Conservation (phyloP, 2,888 invertebrate genomes). For the Chydorus sphaericus region DNA sequence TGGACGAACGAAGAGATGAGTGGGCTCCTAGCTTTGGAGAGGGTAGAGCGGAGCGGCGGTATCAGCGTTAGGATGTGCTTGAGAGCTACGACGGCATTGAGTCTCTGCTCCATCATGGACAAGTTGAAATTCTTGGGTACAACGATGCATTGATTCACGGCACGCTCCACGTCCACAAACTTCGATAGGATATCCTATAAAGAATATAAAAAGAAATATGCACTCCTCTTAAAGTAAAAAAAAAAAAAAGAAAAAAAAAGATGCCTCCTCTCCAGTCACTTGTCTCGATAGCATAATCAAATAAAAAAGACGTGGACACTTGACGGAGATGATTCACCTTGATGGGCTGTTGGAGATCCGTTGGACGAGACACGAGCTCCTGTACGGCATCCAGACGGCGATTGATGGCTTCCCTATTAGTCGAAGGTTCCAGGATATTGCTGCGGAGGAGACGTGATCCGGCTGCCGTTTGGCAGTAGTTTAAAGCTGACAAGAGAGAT, state of each 20-base stretch:
- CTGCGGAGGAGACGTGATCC: conserved; percentile 66
- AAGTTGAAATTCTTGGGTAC: conserved; percentile 35
- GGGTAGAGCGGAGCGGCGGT: conserved; percentile 43
- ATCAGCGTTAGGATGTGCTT: conserved; percentile 62
- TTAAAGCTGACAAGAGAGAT: conserved; percentile 48
- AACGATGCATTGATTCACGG: conserved; percentile 45
- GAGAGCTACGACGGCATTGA: conserved; percentile 59
- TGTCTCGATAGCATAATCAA: too few relatives aligned
- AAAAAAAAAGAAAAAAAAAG: too few relatives aligned
- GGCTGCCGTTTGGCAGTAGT: conserved; percentile 51
- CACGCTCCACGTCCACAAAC: conserved; percentile 61
- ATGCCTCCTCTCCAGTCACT: too few relatives aligned
- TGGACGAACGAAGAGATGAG: conserved; percentile 18
- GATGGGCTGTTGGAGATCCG: conserved; percentile 5
- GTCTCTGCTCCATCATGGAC: conserved; percentile 50
- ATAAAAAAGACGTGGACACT: too few relatives aligned
- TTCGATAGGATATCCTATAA: conserved; percentile 45
- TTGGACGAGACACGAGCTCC: conserved; percentile 52
- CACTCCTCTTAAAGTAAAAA: conserved; percentile 9
- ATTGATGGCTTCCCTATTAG: conserved; percentile 46
- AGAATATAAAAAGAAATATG: conserved; percentile 10
- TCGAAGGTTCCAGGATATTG: conserved; percentile 63
- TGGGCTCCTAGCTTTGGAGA: conserved; percentile 38
- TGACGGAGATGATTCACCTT: too few relatives aligned
- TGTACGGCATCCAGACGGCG: conserved; percentile 55